A percentile compares a stretch with the other conserved stretches of the same genome.
Evolutionary conservation across 2,888 invertebrate species (phyloP).

Genomic region (Euphydryas editha): DNA sequence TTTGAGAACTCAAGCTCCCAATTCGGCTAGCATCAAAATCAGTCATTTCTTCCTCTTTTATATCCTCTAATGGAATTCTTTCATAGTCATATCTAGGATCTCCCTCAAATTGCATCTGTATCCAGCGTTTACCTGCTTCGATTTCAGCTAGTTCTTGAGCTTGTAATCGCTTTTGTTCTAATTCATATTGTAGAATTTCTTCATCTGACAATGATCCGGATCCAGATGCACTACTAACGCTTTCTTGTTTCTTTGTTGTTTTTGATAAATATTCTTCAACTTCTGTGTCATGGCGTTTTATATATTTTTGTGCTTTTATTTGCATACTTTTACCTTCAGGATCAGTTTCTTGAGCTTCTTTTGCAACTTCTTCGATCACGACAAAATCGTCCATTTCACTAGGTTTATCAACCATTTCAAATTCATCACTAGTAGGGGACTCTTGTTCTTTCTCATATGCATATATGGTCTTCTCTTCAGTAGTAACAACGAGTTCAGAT

Average conservation of each 20-base stretch:
- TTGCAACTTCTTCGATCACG: constrained; percentile 94
- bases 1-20: constrained; percentile 90
- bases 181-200: constrained; percentile 86
- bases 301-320: constrained; percentile 82
- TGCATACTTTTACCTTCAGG: constrained; percentile 91
- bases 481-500: constrained; percentile 84
- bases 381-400: constrained; percentile 94
- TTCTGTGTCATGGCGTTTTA: constrained; percentile 87
- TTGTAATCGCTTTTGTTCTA: constrained; percentile 84
- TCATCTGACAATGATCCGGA: constrained; percentile 84
- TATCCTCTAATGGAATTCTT: constrained; percentile 93
- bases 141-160: constrained; percentile 81
- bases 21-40: constrained; percentile 92
- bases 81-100: constrained; percentile 91
- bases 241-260: constrained; percentile 86
- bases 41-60: constrained; percentile 95
- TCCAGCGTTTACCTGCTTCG: constrained; percentile 93
- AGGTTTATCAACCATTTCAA: constrained; percentile 94
- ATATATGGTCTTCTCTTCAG: constrained; percentile 83
- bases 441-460: constrained; percentile 84
- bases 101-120: constrained; percentile 94
- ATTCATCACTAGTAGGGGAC: constrained; percentile 92
- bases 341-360: constrained; percentile 92
- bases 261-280: constrained; percentile 88
- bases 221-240: constrained; percentile 83